Evolutionary conservation across 2,797 vertebrate genomes (phyloP).

Genomic region (Percopsis omiscomaycus): DNA sequence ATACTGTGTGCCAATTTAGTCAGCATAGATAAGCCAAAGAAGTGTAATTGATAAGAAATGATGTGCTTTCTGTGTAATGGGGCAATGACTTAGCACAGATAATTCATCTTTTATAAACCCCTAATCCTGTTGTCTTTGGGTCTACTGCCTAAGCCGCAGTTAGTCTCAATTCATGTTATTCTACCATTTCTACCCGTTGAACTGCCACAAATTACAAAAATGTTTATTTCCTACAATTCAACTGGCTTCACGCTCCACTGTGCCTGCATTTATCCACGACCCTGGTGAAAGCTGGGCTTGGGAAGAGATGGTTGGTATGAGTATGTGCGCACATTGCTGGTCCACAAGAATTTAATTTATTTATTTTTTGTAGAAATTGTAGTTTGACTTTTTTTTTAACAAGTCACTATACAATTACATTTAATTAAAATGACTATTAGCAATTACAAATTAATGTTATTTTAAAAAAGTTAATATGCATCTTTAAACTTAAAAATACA

Average conservation of each 20-base stretch:
- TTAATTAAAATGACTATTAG: no score
- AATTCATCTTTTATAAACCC: conserved; percentile 34
- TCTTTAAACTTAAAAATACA: no score
- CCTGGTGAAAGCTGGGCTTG: neutral
- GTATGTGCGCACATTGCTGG: neutral
- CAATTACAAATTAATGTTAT: no score
- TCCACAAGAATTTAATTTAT: no score
- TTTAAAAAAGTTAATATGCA: no score
- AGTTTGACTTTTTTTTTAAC: no score
- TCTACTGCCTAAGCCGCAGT: conserved; percentile 36
- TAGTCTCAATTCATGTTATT: conserved; percentile 49
- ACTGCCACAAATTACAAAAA: conserved; percentile 43
- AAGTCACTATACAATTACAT: no score
- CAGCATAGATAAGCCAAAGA: conserved; percentile 10
- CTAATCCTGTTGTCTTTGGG: conserved; percentile 43
- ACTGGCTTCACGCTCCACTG: conserved; percentile 26
- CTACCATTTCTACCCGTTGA: conserved; percentile 16
- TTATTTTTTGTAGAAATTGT: no score
- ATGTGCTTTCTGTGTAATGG: conserved; percentile 31
- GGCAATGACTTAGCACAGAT: conserved; percentile 40
- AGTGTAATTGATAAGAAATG: conserved; percentile 41
- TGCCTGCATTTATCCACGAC: conserved; percentile 15
- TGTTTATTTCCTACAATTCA: conserved; percentile 40
- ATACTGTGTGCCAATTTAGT: neutral
- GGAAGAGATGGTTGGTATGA: conserved; percentile 7